Conservation (phyloP, 2,113 vertebrate species). For the Pseudopipra pipra region DNA sequence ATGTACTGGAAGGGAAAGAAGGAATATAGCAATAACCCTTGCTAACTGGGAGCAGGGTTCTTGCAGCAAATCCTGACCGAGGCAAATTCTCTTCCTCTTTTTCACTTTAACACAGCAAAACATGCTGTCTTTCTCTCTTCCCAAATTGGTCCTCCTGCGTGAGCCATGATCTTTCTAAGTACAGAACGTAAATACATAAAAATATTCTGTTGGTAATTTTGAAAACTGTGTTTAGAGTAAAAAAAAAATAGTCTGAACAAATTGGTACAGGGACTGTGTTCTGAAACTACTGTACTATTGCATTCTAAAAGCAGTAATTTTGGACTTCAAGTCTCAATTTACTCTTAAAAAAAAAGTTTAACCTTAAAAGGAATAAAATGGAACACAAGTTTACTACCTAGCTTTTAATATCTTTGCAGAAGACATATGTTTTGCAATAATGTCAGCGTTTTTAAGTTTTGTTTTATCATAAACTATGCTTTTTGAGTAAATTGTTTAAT, state of each 20-base stretch:
- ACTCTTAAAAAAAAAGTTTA: background rate
- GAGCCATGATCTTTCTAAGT: background rate
- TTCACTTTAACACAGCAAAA: background rate
- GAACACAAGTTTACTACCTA: background rate
- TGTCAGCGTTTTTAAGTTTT: background rate
- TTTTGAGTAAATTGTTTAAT: slow-evolving; percentile 12
- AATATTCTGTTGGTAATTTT: background rate
- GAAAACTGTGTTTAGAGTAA: background rate
- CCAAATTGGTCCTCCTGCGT: background rate
- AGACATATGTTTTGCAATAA: background rate
- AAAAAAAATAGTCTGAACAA: background rate
- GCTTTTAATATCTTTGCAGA: background rate
- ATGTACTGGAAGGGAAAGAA: background rate
- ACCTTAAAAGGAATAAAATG: background rate
- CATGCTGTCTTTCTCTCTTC: background rate
- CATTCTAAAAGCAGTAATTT: slow-evolving; percentile 16
- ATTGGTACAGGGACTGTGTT: background rate
- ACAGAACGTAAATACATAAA: background rate
- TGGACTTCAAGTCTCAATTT: background rate
- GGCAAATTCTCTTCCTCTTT: background rate
- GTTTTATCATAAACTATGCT: background rate
- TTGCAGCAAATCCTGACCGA: background rate
- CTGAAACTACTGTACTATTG: background rate
- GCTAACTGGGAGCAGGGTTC: background rate
- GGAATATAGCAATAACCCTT: background rate